Evolutionary conservation across 2,113 vertebrate genomes (phyloP), one percentile per base, ranked within the genome.

Genomic region (Elephantulus edwardii): DNA sequence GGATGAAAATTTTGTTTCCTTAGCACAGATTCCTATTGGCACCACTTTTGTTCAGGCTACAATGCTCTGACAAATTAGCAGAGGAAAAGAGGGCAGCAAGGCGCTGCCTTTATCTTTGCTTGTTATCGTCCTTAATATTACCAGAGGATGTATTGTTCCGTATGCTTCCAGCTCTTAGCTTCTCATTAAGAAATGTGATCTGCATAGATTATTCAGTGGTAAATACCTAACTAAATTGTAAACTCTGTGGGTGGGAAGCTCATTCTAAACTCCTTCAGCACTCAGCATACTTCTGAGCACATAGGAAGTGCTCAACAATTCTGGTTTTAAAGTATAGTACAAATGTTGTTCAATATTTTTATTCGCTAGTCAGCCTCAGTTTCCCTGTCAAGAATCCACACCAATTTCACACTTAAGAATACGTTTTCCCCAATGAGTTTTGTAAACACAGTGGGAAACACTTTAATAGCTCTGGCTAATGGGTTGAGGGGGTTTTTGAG

Each of bases 1-100:
- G 78, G 75, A 87, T 88, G 78, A 95, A 96, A 97, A 94, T 90
- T 96, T 86, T 94, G 87, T 84, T 97, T 96, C 92, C 54, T 86
- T 86, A 35, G 22, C 30, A 24, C 62, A 93, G 81, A 91, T 94
- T 94, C 62, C 76, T 93, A 94, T 68, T 89, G 94, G 90, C 44
- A 80, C 42, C 81, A 19, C 8, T 89, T 92, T 87, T 92, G 77
- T 70, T 75, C 30, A 86, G 33, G 22, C 40, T 92, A 33, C 83
- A 46, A 62, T 78, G 40, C 26, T 81, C 76, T 93, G 19, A 83
- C 90, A 86, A 94, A 91, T 93, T 92, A 95, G 83, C n/a, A 83
- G 44, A 60, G 44, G 60, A 87, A 97, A 92, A 88, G 19, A 20
- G 8, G 84, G 3, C 44, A 48, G 48, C n/a, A 28, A 83, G 91